Evolutionary conservation across 2,888 invertebrate genomes (phyloP), one percentile per base, ranked within the genome.

Genomic region (Orthonychiurus folsomi): DNA sequence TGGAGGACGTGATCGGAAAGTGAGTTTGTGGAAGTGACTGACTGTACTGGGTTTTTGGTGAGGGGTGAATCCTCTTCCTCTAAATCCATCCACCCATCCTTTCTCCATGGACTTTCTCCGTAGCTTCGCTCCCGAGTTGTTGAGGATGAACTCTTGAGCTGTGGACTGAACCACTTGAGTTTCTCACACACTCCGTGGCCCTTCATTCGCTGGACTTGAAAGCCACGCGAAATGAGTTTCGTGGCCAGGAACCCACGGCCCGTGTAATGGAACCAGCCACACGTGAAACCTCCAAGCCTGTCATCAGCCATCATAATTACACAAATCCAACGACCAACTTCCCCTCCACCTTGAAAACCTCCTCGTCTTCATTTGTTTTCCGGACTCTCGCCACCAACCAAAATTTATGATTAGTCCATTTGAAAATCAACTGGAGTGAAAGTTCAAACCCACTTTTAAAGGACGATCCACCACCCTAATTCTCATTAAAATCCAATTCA

Each of bases 1-100:
- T 63, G 62, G 54, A 47, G 60, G 53, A 69, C 69, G 69, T 69
- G 69, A 69, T 68, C 65, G 64, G 69, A 69, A 67, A 67, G 62
- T 64, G 61, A 64, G 65, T 65, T 58, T 20, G 48, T 58, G 52
- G n/a, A n/a, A n/a, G 48, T 48, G 48, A 12, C 48, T 48, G 48
- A 12, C 48, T 48, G 48, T n/a, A n/a, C n/a, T n/a, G n/a, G n/a
- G n/a, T n/a, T n/a, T n/a, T n/a, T n/a, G n/a, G n/a, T n/a, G n/a
- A n/a, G n/a, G n/a, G n/a, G n/a, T n/a, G n/a, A n/a, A n/a, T n/a
- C n/a, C n/a, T n/a, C n/a, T n/a, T n/a, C n/a, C n/a, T n/a, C n/a
- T 37, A 37, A 37, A 37, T 37, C 37, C n/a, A n/a, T n/a, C n/a
- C n/a, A n/a, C n/a, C 37, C 37, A 37, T 37, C 37, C 15, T 15